These are phyloP conservation scores for Siphamia tubifer DNA, from an alignment of 2,113 vertebrate genomes.

Conservation along the genomic window DNA sequence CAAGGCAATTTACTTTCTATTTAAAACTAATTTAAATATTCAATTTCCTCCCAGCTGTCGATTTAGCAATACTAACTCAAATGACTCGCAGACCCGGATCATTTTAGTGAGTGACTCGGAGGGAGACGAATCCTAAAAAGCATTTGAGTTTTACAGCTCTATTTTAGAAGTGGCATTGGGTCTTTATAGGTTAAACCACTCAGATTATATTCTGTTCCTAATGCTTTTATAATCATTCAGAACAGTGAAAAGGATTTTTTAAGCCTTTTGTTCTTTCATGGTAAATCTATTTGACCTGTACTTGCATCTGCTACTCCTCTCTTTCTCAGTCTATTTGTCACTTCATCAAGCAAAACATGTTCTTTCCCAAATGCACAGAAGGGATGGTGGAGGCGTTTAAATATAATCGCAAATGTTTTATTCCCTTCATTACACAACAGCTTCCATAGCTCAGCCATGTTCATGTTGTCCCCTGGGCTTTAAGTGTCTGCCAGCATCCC, in stretches of 20 bases:
- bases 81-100: too few relatives aligned
- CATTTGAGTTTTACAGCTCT: too few relatives aligned
- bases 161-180: too few relatives aligned
- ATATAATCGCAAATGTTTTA: neutral
- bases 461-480: neutral
- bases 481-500: too few relatives aligned
- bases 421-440: neutral
- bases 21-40: too few relatives aligned
- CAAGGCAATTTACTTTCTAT: too few relatives aligned
- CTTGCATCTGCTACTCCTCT: neutral
- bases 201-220: neutral
- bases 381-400: neutral
- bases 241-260: neutral
- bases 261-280: neutral
- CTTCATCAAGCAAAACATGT: neutral
- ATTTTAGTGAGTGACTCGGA: too few relatives aligned
- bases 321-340: neutral
- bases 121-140: too few relatives aligned
- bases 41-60: too few relatives aligned
- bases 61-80: too few relatives aligned
- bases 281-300: neutral
- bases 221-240: neutral
- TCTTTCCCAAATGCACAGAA: neutral
- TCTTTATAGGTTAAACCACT: neutral
- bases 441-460: neutral